Evolutionary conservation across 2,888 invertebrate species (phyloP).

Genomic region (Vannuccia rotundouncinata): DNA sequence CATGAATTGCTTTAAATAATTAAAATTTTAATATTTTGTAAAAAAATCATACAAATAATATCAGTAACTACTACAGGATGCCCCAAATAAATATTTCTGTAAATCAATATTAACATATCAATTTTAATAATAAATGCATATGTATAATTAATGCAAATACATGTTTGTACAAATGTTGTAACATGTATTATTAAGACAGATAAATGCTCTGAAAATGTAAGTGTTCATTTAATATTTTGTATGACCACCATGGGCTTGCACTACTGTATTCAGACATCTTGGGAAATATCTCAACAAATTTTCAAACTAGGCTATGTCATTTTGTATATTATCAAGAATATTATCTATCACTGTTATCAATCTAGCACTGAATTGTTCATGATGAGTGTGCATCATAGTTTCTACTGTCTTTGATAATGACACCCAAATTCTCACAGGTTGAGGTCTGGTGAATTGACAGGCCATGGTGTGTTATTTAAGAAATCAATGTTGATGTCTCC

Average conservation of each 20-base stretch:
- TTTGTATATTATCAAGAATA: background rate
- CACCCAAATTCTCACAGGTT: constrained; percentile 8
- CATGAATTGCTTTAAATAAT: too few relatives aligned
- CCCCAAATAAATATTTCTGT: too few relatives aligned
- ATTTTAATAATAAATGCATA: too few relatives aligned
- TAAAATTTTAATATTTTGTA: too few relatives aligned
- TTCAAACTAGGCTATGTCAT: constrained; percentile 3
- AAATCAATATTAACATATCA: too few relatives aligned
- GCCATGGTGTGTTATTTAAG: background rate
- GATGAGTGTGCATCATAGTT: background rate
- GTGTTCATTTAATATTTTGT: background rate
- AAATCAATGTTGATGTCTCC: background rate
- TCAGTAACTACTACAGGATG: too few relatives aligned
- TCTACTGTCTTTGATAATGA: constrained; percentile 5
- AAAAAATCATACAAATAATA: too few relatives aligned
- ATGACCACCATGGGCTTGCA: background rate
- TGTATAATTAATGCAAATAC: too few relatives aligned
- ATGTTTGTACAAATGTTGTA: too few relatives aligned
- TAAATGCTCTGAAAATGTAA: background rate
- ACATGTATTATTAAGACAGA: too few relatives aligned
- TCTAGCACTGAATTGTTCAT: background rate
- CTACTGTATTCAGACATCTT: too few relatives aligned
- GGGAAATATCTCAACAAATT: background rate
- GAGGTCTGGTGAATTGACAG: background rate
- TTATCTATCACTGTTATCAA: background rate